phyloP scores from a whole-genome alignment of 2,888 invertebrate genomes.

The Ennomos quercinarius region DNA sequence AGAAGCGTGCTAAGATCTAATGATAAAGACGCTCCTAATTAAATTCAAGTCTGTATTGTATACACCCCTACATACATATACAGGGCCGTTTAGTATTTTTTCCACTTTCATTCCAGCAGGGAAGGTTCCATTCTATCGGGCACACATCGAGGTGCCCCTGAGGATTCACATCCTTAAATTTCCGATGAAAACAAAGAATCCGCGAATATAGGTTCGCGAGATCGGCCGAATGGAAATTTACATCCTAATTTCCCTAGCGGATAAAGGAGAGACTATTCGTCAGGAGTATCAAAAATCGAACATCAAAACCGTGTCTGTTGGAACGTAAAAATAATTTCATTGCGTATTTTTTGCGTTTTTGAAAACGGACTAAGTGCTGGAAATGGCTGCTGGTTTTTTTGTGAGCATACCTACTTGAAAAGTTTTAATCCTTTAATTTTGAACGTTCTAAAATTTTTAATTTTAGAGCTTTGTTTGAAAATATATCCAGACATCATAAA shows the following conservation, averaged over 20 bases:
- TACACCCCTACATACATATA: neutral
- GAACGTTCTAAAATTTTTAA: constrained; percentile 3
- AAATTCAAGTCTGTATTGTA: neutral
- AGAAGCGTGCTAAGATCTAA: too few relatives aligned
- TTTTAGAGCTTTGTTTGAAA: constrained; percentile 1
- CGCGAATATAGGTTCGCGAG: constrained; percentile 73
- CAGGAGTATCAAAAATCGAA: constrained; percentile 73
- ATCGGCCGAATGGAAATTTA: constrained; percentile 79
- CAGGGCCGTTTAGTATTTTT: constrained; percentile 13
- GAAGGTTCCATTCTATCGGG: constrained; percentile 42
- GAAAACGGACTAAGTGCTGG: constrained; percentile 19
- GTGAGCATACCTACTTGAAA: neutral
- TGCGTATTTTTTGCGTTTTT: constrained; percentile 23
- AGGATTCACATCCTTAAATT: constrained; percentile 76
- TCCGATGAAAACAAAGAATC: constrained; percentile 82
- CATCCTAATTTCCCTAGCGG: constrained; percentile 84
- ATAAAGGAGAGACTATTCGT: constrained; percentile 70
- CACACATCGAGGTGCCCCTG: constrained; percentile 58
- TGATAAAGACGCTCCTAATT: too few relatives aligned
- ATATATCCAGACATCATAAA: neutral
- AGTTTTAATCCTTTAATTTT: neutral
- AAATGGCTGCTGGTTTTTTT: constrained; percentile 20
- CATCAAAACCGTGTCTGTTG: constrained; percentile 36
- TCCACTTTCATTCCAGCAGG: constrained; percentile 38
- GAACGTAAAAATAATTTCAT: constrained; percentile 38